These are phyloP conservation scores for Urocolius indicus DNA, from an alignment of 2,113 vertebrate genomes.

Conservation along the genomic window DNA sequence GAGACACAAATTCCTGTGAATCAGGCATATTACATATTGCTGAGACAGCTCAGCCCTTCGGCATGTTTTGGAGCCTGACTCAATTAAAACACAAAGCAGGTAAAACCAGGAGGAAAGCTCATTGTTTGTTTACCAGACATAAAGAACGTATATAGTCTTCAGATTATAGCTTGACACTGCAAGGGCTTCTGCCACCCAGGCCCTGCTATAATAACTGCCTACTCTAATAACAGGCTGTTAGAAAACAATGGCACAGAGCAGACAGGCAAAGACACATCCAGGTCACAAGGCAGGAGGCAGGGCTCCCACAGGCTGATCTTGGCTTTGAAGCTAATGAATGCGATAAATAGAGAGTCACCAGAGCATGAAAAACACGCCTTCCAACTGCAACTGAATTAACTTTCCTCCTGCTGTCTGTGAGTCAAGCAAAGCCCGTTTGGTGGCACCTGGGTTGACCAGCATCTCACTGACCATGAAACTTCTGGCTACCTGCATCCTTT, in stretches of 20 bases:
- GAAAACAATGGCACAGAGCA: neutral
- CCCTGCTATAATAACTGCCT: conserved; percentile 22
- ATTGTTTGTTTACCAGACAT: conserved; percentile 20
- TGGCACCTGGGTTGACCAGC: neutral
- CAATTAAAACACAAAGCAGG: conserved; percentile 6
- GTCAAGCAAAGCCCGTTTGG: neutral
- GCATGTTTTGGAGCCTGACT: neutral
- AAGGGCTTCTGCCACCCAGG: neutral
- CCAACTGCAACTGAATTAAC: neutral
- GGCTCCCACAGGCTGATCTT: conserved; percentile 8
- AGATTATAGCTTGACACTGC: conserved; percentile 35
- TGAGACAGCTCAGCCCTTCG: neutral
- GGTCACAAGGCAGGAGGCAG: conserved; percentile 2
- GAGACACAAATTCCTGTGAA: conserved; percentile 1
- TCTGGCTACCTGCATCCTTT: neutral
- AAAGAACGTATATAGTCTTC: neutral
- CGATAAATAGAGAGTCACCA: neutral
- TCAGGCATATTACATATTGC: neutral
- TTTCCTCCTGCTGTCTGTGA: neutral
- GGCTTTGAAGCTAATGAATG: conserved; percentile 9
- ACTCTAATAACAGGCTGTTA: conserved; percentile 5
- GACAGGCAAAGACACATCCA: neutral
- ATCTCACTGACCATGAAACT: neutral
- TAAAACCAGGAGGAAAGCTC: neutral
- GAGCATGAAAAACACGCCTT: neutral